Evolutionary conservation across 2,797 vertebrate species (phyloP).

Genomic region (Lagorchestes hirsutus): DNA sequence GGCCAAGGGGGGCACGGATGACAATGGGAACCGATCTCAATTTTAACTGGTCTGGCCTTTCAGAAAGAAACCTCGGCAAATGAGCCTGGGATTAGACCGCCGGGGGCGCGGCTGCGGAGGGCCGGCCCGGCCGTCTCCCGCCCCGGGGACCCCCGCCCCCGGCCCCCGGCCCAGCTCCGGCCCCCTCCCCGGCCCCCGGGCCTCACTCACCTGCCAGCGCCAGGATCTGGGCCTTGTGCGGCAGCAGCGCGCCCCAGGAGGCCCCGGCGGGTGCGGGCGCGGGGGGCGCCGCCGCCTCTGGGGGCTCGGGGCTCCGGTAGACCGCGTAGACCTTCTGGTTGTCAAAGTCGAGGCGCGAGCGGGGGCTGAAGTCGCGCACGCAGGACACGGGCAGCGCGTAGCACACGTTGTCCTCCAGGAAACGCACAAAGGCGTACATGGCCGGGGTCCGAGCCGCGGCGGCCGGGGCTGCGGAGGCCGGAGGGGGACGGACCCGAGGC

Average conservation of each 20-base stretch:
- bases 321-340: conserved; percentile 98
- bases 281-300: conserved; percentile 69
- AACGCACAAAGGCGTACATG: conserved; percentile 98
- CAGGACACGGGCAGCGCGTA: conserved; percentile 94
- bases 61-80: conserved; percentile 41
- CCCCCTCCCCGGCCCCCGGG: conserved; percentile 23
- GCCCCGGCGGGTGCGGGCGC: conserved; percentile 82
- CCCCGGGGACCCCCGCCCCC: conserved; percentile 24
- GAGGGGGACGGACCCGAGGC: conserved; percentile 42
- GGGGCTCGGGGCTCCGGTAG: conserved; percentile 91
- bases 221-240: conserved; percentile 96
- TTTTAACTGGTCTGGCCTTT: conserved; percentile 82
- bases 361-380: conserved; percentile 95
- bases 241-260: conserved; percentile 88
- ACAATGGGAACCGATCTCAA: conserved; percentile 70
- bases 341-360: conserved; percentile 96
- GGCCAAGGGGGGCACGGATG: conserved; percentile 40
- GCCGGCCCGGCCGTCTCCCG: conserved; percentile 7
- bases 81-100: conserved; percentile 3
- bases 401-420: conserved; percentile 98
- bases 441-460: conserved; percentile 75
- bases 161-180: neutral
- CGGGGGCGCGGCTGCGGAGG: neutral
- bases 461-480: conserved; percentile 70
- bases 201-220: conserved; percentile 95